phyloP scores from a whole-genome alignment of 2,113 vertebrate genomes.

The Pedetes capensis region DNA sequence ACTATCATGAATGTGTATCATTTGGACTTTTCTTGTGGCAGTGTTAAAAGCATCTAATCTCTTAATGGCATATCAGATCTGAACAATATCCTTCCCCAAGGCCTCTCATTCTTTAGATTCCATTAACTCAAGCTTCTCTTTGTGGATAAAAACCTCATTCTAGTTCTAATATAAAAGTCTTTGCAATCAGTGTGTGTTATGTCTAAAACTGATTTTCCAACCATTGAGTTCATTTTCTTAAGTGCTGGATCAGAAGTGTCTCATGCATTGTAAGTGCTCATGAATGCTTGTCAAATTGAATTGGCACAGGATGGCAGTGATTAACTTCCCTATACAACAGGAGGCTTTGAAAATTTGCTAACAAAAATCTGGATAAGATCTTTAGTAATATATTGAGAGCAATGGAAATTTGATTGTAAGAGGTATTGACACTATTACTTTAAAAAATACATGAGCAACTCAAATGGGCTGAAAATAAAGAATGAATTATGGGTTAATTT shows the following conservation, averaged over 20 bases:
- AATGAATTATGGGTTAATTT: background rate
- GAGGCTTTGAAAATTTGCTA: constrained; percentile 48
- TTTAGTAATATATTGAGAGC: background rate
- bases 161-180: constrained; percentile 64
- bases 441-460: background rate
- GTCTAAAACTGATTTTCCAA: constrained; percentile 55
- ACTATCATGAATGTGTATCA: constrained; percentile 53
- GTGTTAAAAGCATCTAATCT: constrained; percentile 70
- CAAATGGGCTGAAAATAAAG: background rate
- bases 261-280: constrained; percentile 43
- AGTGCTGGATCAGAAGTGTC: constrained; percentile 59
- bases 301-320: constrained; percentile 35
- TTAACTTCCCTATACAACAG: constrained; percentile 18
- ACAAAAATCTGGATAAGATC: constrained; percentile 37
- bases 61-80: constrained; percentile 67
- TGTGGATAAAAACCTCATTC: constrained; percentile 56
- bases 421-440: background rate
- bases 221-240: constrained; percentile 68
- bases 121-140: constrained; percentile 65
- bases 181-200: constrained; percentile 53
- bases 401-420: background rate
- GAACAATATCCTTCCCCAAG: constrained; percentile 65
- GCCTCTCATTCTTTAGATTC: constrained; percentile 60
- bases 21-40: constrained; percentile 58
- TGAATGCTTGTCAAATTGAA: constrained; percentile 57